Conservation (phyloP, 2,888 invertebrate species). For the Lottia gigantea region DNA sequence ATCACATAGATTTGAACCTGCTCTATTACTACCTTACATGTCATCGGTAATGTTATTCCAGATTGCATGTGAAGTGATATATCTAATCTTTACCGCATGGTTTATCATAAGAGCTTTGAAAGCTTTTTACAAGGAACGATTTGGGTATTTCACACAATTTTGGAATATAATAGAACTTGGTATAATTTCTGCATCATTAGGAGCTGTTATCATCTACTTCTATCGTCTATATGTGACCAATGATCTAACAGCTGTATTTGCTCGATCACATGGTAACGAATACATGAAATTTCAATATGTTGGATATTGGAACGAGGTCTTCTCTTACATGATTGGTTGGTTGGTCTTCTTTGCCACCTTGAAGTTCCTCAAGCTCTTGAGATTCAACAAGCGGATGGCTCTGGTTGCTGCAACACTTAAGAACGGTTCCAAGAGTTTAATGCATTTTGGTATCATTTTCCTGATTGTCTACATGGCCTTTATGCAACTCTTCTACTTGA, state of each 20-base stretch:
- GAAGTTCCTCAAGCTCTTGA: slow-evolving; percentile 70
- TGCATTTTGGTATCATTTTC: slow-evolving; percentile 66
- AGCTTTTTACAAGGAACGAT: slow-evolving; percentile 54
- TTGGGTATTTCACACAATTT: slow-evolving; percentile 60
- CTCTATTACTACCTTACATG: slow-evolving; percentile 63
- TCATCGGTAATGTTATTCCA: slow-evolving; percentile 57
- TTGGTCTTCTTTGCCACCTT: slow-evolving; percentile 70
- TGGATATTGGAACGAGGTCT: slow-evolving; percentile 69
- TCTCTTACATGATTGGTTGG: slow-evolving; percentile 70
- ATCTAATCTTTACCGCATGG: slow-evolving; percentile 60
- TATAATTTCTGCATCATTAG: slow-evolving; percentile 62
- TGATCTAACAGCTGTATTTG: slow-evolving; percentile 66
- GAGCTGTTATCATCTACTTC: slow-evolving; percentile 63
- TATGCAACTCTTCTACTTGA: slow-evolving; percentile 65
- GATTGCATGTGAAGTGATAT: slow-evolving; percentile 53
- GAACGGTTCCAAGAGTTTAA: slow-evolving; percentile 55
- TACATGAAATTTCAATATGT: slow-evolving; percentile 69
- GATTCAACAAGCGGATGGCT: slow-evolving; percentile 69
- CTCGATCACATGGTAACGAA: slow-evolving; percentile 63
- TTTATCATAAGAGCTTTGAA: slow-evolving; percentile 64
- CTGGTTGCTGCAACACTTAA: slow-evolving; percentile 61
- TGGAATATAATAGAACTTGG: slow-evolving; percentile 63
- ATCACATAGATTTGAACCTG: slow-evolving; percentile 64
- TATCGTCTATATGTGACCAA: slow-evolving; percentile 60
- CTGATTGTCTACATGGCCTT: slow-evolving; percentile 66